A percentile compares a stretch with the other conserved stretches of the same genome.
Evolutionary conservation across 2,888 invertebrate genomes (phyloP).

Genomic region (Drosophila nigricruria): DNA sequence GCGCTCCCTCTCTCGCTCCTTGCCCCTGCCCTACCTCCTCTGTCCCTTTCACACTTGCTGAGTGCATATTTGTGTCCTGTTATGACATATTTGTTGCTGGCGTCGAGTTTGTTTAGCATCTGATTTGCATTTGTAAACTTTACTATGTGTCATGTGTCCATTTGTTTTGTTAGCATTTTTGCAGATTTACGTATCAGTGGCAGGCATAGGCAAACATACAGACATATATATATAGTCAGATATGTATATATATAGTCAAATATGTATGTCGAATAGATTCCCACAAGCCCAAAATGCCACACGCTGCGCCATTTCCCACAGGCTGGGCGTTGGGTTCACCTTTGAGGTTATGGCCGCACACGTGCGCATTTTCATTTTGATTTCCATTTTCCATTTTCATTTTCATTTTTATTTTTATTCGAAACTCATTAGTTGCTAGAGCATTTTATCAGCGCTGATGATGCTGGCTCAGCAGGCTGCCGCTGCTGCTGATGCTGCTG

Average conservation of each 20-base stretch:
- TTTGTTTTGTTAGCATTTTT: slow-evolving; percentile 64
- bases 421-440: slow-evolving; percentile 72
- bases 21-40: background rate
- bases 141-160: slow-evolving; percentile 66
- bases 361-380: slow-evolving; percentile 34
- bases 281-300: slow-evolving; percentile 14
- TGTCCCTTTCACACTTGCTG: slow-evolving; percentile 18
- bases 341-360: slow-evolving; percentile 43
- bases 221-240: background rate
- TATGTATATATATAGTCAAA: too few relatives aligned
- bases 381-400: slow-evolving; percentile 26
- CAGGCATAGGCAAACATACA: slow-evolving; percentile 19
- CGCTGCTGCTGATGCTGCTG: background rate
- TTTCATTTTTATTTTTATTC: slow-evolving; percentile 53
- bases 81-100: slow-evolving; percentile 80
- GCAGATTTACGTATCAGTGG: slow-evolving; percentile 70
- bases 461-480: slow-evolving; percentile 60
- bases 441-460: slow-evolving; percentile 60
- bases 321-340: slow-evolving; percentile 9
- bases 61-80: slow-evolving; percentile 64
- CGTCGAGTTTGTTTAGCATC: slow-evolving; percentile 77
- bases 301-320: slow-evolving; percentile 21
- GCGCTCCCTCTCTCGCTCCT: background rate
- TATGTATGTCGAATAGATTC: slow-evolving; percentile 3
- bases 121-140: slow-evolving; percentile 81